Evolutionary conservation across 2,113 vertebrate species (phyloP).

Genomic region (Dasyprocta punctata): DNA sequence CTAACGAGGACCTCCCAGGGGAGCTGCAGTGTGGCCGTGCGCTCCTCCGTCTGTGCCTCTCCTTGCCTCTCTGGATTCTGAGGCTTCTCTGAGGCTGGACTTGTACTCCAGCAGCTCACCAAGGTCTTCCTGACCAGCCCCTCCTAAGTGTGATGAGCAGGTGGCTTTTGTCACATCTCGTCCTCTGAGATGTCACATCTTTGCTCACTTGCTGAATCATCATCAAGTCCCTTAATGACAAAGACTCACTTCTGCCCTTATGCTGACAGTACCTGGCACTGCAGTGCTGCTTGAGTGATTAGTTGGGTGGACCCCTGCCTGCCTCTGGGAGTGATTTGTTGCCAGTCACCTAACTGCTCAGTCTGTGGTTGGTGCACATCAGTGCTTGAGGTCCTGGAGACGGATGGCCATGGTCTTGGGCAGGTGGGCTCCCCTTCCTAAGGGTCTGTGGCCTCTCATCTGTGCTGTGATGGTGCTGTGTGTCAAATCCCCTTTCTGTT

Average conservation of each 20-base stretch:
- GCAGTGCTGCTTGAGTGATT: background rate
- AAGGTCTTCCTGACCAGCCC: background rate
- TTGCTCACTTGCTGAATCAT: background rate
- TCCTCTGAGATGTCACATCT: too few relatives aligned
- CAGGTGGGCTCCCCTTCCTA: background rate
- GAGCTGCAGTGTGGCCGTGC: background rate
- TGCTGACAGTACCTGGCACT: background rate
- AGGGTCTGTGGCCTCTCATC: background rate
- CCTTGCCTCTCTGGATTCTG: background rate
- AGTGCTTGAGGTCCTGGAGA: background rate
- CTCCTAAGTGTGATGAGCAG: rapidly evolving
- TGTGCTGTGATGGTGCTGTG: background rate
- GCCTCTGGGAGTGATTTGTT: rapidly evolving
- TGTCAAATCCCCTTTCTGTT: rapidly evolving
- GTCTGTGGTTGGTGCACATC: background rate
- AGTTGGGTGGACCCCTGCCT: background rate
- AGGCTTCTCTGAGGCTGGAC: background rate
- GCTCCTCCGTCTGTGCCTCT: too few relatives aligned
- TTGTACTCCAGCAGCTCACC: background rate
- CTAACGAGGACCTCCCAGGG: background rate
- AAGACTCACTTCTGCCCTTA: background rate
- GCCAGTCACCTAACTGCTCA: rapidly evolving
- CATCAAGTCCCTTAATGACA: background rate
- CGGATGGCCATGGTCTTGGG: background rate
- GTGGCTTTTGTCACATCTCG: too few relatives aligned